Evolutionary conservation across 2,888 invertebrate species (phyloP), one percentile per base, ranked within the genome.

Genomic region (Leptarthrus brevirostris): DNA sequence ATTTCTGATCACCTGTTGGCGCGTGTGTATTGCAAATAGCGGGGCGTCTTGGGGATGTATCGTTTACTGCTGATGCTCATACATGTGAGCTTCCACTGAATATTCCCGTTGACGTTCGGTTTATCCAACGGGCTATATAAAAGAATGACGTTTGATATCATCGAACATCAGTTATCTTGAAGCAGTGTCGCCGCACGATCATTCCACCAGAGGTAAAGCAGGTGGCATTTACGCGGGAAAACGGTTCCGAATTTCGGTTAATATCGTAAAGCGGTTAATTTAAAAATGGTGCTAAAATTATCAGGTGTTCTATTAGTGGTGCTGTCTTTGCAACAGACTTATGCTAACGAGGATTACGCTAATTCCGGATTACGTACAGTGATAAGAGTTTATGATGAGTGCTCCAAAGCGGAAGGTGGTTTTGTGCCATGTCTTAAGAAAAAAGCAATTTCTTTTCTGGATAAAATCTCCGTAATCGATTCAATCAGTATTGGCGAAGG

Each of bases 371-470:
- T 92, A 79, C 88, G 90, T 75, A 89, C 91, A 54, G 84, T 91
- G 3, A 86, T 90, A 79, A 90, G 90, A 79, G 87, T 94, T 77
- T 94, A 93, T 83, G 93, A 93, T 79, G 94, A 94, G 79, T 94
- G 94, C 81, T 89, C 89, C 76, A 88, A 89, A 77, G 84, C 90
- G 1, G 91, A 90, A 75, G 85, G 86, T 74, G 92, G 91, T 58
- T 86, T 93, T 70, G 86, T 91, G 70, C 90, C 91, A 22, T 94
- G 94, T 81, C 85, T 94, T 66, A 93, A 94, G 86, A 93, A 92
- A 83, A 93, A 93, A 81, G 93, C 93, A 0, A 90, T 93, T 74
- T 86, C 92, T 1, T 93, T 93, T 82, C 89, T 94, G 78, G 93
- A 93, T 80, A 87, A 93, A 61, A 88, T 93, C 24, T 89, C 91